Percentiles rank a stretch among this genome's conserved stretches.
phyloP scores from a whole-genome alignment of 2,797 vertebrate species.

The Sebastes steindachneri region DNA sequence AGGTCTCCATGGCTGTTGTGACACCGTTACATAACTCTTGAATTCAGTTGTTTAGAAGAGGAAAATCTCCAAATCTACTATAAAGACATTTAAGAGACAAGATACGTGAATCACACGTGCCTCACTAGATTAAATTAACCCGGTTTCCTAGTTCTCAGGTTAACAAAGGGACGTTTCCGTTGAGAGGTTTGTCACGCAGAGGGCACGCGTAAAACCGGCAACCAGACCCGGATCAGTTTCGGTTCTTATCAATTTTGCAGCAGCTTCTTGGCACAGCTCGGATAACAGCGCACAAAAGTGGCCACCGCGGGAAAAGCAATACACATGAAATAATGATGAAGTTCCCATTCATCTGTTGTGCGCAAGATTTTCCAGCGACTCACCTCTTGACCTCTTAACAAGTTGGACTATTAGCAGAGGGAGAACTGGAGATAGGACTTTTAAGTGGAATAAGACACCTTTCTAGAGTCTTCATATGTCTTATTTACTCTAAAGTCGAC shows the following conservation, averaged over 20 bases:
- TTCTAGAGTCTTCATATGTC: background rate
- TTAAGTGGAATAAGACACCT: constrained; percentile 8
- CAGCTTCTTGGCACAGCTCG: constrained; percentile 66
- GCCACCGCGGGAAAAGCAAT: constrained; percentile 60
- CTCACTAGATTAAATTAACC: constrained; percentile 23
- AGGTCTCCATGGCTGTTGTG: constrained; percentile 17
- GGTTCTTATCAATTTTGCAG: constrained; percentile 72
- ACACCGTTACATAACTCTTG: constrained; percentile 40
- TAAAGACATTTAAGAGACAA: background rate
- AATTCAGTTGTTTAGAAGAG: background rate
- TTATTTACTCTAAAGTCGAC: constrained; percentile 8
- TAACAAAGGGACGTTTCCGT: constrained; percentile 43
- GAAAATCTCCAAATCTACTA: background rate
- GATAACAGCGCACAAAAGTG: constrained; percentile 74
- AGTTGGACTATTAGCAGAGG: constrained; percentile 38
- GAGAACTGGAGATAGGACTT: constrained; percentile 3
- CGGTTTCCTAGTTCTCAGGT: constrained; percentile 36
- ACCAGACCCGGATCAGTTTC: constrained; percentile 71
- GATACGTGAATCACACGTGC: background rate
- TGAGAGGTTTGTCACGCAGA: constrained; percentile 18
- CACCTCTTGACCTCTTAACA: constrained; percentile 74
- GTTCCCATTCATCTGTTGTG: constrained; percentile 74
- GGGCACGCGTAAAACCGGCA: constrained; percentile 64
- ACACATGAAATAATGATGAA: constrained; percentile 78
- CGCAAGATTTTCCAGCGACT: constrained; percentile 84